These are phyloP conservation scores for Petrocephalus schoutedeni DNA, from an alignment of 2,797 vertebrate genomes.

Conservation along the genomic window DNA sequence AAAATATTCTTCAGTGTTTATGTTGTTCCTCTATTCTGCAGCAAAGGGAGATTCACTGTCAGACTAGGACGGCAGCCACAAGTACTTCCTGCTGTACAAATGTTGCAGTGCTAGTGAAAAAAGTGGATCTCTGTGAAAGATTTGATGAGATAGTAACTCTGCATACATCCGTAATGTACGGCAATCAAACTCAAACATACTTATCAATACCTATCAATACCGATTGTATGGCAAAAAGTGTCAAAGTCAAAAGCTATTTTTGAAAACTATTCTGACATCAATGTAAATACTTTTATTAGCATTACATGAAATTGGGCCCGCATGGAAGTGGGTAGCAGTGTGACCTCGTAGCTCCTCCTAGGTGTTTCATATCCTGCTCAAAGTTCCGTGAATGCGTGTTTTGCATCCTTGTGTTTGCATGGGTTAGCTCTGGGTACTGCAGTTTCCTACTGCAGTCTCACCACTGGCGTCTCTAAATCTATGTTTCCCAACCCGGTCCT, in stretches of 20 bases:
- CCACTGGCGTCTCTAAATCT: not conserved
- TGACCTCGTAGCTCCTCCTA: not conserved
- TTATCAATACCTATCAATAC: no score
- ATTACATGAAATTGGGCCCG: not conserved
- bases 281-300: not conserved
- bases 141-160: not conserved
- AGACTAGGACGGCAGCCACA: not conserved
- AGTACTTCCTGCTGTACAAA: not conserved
- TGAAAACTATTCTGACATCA: not conserved
- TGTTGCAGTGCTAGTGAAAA: not conserved
- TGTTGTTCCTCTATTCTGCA: not conserved
- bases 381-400: not conserved
- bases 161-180: not conserved
- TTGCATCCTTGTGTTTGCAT: not conserved
- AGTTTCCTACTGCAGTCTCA: not conserved
- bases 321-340: not conserved
- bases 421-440: not conserved
- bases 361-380: not conserved
- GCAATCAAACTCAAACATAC: not conserved
- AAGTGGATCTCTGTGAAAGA: not conserved
- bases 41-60: not conserved
- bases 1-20: conserved; percentile 1
- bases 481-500: not conserved
- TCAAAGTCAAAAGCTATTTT: no score
- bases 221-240: no score